Evolutionary conservation across 2,797 vertebrate genomes (phyloP), one percentile per base, ranked within the genome.

Genomic region (Uromys caudimaculatus): DNA sequence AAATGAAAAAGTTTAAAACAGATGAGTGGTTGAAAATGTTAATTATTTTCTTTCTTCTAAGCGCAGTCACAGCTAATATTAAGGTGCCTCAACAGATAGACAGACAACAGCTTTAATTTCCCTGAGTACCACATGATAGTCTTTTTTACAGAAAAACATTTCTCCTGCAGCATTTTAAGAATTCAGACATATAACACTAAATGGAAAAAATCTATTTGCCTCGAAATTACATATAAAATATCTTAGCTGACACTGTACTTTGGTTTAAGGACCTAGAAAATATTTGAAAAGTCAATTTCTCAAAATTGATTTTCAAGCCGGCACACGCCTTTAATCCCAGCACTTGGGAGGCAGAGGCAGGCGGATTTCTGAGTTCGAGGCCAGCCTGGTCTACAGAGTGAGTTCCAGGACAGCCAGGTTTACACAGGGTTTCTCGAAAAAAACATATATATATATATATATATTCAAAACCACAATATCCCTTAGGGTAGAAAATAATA

Each of bases 31-130:
- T 27, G 73, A 6, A 44, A 86, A 85, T 13, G 21, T 67, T 93
- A 94, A 94, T 94, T 94, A 96, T 58, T 94, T 92, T 94, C 52
- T 94, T 95, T 35, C 67, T 92, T 54, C 44, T 35, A 56, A 90
- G 14, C 69, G 5, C 32, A 89, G 29, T 29, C 85, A 13, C 14
- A 87, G 35, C 24, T 83, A 91, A 89, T 94, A 44, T 71, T 78
- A 52, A 58, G 32, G 19, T 84, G 44, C 69, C n/a, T 81, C 88
- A 83, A 86, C 19, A 91, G 67, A 60, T 6, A 83, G 35, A 73
- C 83, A 89, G 83, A 24, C 38, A 95, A 52, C 14, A 38, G 29
- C 75, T 81, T 81, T 62, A 32, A 32, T 83, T 91, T 96, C 76
- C 38, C 77, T 67, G 84, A 16, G 32, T 60, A 76, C 6, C n/a